phyloP scores from a whole-genome alignment of 2,888 invertebrate genomes.

The Meiosimyza decipiens region DNA sequence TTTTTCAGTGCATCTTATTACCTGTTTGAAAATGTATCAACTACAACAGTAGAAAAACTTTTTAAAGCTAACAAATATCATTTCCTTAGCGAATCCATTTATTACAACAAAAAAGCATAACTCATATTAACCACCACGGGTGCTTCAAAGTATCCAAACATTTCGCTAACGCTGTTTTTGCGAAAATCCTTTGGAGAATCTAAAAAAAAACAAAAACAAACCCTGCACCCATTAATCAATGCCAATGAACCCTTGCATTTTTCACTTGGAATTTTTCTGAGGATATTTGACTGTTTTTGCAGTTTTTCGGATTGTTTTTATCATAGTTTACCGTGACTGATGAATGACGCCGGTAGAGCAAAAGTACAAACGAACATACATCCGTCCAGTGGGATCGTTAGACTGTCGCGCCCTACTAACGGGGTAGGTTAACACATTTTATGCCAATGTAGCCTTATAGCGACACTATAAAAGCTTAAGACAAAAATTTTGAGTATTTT shows the following conservation, averaged over 20 bases:
- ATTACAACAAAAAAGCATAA: no score
- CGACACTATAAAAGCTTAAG: no score
- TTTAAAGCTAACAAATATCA: no score
- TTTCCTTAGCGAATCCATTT: no score
- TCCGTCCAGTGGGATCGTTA: constrained; percentile 6
- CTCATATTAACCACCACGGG: no score
- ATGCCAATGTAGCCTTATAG: no score
- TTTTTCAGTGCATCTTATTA: no score
- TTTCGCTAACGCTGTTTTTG: background rate
- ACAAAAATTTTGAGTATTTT: no score
- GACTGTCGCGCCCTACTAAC: constrained; percentile 9
- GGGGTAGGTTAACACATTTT: background rate
- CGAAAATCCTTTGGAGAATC: background rate
- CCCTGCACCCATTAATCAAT: constrained; percentile 31
- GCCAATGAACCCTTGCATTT: constrained; percentile 28
- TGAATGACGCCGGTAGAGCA: constrained; percentile 19
- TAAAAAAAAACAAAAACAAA: constrained; percentile 12
- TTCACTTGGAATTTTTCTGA: background rate
- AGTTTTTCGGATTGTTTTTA: constrained; percentile 20
- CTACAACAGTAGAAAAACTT: no score
- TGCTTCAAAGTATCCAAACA: background rate
- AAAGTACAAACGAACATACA: background rate
- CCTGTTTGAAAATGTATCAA: no score
- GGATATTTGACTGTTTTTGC: constrained; percentile 11
- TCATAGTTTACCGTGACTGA: constrained; percentile 24